Conservation (phyloP, 2,888 invertebrate genomes). For the Plebejus argus region DNA sequence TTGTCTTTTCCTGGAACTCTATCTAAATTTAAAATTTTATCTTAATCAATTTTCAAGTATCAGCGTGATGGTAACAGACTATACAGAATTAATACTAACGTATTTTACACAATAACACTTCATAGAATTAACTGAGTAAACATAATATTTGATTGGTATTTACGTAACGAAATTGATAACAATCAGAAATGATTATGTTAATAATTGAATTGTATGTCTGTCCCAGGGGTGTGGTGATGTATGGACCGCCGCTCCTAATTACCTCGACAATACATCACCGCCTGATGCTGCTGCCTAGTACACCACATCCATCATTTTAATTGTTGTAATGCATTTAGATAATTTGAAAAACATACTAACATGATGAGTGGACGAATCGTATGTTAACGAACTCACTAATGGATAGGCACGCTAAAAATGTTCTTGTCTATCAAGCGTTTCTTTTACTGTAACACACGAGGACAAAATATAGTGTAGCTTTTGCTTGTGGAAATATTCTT, state of each 20-base stretch:
- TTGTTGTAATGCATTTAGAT: not conserved
- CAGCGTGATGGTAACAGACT: not conserved
- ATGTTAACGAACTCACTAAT: too few species aligned
- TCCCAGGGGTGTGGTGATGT: not conserved
- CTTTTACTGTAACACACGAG: too few species aligned
- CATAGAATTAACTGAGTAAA: not conserved
- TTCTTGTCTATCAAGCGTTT: too few species aligned
- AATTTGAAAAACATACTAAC: not conserved
- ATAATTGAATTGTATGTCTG: constrained; percentile 7
- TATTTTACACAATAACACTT: too few species aligned
- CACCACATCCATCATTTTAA: not conserved
- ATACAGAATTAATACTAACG: not conserved
- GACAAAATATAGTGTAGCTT: too few species aligned
- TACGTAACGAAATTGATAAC: not conserved
- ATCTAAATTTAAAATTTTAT: not conserved
- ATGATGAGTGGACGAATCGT: not conserved
- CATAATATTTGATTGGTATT: not conserved
- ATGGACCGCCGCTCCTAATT: not conserved
- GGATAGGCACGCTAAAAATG: too few species aligned
- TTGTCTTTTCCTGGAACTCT: too few species aligned
- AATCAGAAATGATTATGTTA: not conserved
- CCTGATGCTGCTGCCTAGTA: not conserved
- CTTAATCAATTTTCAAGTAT: not conserved
- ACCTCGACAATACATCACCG: not conserved
- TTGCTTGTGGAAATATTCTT: too few species aligned